phyloP scores from a whole-genome alignment of 2,797 vertebrate species.

The Xiphorhynchus erythropygius region DNA sequence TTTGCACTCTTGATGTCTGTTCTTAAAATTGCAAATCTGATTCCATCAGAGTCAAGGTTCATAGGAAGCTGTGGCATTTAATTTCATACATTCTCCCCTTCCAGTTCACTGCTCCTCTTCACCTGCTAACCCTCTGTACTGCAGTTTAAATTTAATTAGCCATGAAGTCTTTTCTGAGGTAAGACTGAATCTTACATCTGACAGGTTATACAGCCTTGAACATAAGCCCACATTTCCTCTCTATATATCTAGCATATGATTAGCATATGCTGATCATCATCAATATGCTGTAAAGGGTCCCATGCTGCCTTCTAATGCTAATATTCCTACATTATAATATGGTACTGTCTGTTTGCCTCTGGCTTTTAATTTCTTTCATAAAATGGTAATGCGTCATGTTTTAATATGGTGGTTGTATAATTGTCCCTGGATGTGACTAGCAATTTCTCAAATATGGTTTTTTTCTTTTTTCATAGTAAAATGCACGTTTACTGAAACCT shows the following conservation, averaged over 20 bases:
- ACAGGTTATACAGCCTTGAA: not conserved
- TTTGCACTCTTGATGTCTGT: not conserved
- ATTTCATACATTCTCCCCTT: not conserved
- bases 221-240: not conserved
- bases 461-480: not conserved
- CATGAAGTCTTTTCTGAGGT: not conserved
- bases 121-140: not conserved
- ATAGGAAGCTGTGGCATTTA: not conserved
- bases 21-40: not conserved
- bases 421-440: not conserved
- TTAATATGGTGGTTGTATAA: not conserved
- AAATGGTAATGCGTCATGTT: not conserved
- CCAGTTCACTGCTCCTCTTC: not conserved
- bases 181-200: not conserved
- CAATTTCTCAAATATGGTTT: not conserved
- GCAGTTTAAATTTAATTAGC: not conserved
- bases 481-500: not conserved
- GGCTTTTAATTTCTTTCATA: constrained; percentile 37
- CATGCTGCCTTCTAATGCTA: not conserved
- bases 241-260: not conserved
- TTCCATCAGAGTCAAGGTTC: not conserved
- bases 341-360: constrained; percentile 1
- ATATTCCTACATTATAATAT: not conserved
- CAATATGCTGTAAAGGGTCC: not conserved
- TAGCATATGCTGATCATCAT: constrained; percentile 12